These are phyloP conservation scores for Achroia grisella DNA, from an alignment of 1,140 invertebrate species.

Conservation along the genomic window DNA sequence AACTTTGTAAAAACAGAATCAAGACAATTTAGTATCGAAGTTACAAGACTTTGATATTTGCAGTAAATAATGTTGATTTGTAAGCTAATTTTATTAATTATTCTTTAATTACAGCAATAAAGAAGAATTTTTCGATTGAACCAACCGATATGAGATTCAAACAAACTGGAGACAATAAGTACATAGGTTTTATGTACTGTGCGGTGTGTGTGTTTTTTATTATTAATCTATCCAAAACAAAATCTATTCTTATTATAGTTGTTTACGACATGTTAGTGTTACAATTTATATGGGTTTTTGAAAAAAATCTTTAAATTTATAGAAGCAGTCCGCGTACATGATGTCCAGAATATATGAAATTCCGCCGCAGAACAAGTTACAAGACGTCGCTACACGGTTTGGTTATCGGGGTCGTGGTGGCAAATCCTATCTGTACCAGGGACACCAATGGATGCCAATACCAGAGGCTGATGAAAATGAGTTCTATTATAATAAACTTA, in stretches of 20 bases:
- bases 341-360: constrained; percentile 28
- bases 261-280: too few relatives aligned
- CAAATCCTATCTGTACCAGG: constrained; percentile 43
- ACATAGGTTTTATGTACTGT: constrained; percentile 30
- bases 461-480: constrained; percentile 31
- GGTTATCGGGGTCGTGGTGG: constrained; percentile 28
- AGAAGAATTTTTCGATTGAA: constrained; percentile 7
- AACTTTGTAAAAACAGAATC: too few relatives aligned
- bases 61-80: too few relatives aligned
- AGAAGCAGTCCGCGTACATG: constrained; percentile 18
- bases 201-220: constrained; percentile 15
- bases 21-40: too few relatives aligned
- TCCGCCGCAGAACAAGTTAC: constrained; percentile 26
- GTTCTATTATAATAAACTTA: too few relatives aligned
- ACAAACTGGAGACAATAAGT: constrained; percentile 30
- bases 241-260: constrained; percentile 1
- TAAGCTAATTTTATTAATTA: neutral
- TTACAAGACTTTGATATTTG: too few relatives aligned
- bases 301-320: constrained; percentile 4
- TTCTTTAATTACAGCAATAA: constrained; percentile 14
- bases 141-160: constrained; percentile 30
- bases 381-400: constrained; percentile 28
- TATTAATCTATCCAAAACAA: neutral
- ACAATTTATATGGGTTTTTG: too few relatives aligned
- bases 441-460: constrained; percentile 50